Base-by-base conservation (phyloP, 2,113 vertebrate genomes). In the Nycticryphes semicollaris region DNA sequence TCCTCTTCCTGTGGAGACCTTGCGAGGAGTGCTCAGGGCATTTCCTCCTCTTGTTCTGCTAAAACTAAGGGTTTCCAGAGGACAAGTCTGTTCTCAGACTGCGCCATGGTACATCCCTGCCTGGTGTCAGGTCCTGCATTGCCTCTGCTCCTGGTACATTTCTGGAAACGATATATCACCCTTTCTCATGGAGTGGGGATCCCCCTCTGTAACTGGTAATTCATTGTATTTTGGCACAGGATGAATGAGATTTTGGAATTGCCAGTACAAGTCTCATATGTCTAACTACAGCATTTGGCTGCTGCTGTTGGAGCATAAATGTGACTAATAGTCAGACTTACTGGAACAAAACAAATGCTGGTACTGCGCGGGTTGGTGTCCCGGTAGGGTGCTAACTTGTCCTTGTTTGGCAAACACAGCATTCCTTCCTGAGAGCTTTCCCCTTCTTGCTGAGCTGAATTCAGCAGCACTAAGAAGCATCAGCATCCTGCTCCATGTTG, bases 201-300 rank as follows among this genome's bases (percentile, higher is more conserved):
- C 66, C 27, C 23, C 15, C n/a, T 78, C 57, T 35, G 21, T 81
- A 90, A 47, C 45, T 89, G 74, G 54, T 37, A 75, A 30, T 54
- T 7, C 2, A 0, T 33, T 66, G 60, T 60, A 15, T 74, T 91
- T 90, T 94, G 92, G 81, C 78, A 67, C 5, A 3, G 80, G 22
- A 51, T 87, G 74, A 90, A 89, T 83, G 72, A 80, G 70, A 88
- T 87, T 87, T 64, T 95, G 70, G 63, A 84, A 50, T 87, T 94
- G 77, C 51, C 75, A 66, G 35, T 60, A 31, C 28, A 35, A 64
- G 60, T 90, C 67, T 93, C 57, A 0, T 70, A 14, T 75, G 75
- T 94, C 56, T 63, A 83, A 87, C 64, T 70, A 21, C 39, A 72
- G 87, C 43, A 30, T 75, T 67, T 68, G 50, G 62, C 67, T 70